A percentile compares a stretch with the other conserved stretches of the same genome.
Conservation (phyloP, 2,113 vertebrate genomes). For the Ceyx margarethae region DNA sequence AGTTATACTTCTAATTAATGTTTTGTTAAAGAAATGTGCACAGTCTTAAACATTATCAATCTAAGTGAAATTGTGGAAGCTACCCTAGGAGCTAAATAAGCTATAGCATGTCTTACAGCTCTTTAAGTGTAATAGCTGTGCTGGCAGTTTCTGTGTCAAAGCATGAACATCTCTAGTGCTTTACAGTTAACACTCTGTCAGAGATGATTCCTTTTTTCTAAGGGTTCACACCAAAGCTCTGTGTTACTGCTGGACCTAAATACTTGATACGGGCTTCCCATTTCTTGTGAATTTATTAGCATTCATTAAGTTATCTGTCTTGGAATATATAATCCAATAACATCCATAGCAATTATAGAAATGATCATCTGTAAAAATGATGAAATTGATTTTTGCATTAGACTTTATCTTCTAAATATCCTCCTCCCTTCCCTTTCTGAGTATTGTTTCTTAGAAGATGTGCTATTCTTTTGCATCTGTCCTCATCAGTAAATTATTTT, state of each 20-base stretch:
- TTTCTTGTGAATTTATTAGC: constrained; percentile 1
- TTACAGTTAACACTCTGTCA: constrained; percentile 15
- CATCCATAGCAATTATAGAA: not conserved
- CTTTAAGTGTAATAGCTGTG: not conserved
- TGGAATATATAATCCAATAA: not conserved
- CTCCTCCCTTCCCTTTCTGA: not conserved
- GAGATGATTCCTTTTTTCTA: constrained; percentile 10
- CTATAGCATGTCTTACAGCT: not conserved
- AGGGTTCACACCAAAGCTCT: constrained; percentile 20
- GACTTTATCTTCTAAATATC: not conserved
- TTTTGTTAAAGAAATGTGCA: not conserved
- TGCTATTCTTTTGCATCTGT: not conserved
- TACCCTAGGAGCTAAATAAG: constrained; percentile 29
- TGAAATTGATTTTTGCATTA: not conserved
- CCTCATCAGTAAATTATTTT: not conserved
- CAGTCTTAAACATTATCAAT: not conserved
- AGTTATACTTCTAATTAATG: not conserved
- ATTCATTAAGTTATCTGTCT: not conserved
- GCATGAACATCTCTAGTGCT: not conserved
- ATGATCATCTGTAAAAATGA: not conserved
- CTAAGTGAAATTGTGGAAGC: constrained; percentile 37
- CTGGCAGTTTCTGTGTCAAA: constrained; percentile 33
- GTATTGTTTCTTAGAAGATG: not conserved
- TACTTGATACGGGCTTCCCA: not conserved
- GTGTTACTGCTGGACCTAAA: not conserved